phyloP scores from a whole-genome alignment of 1,140 invertebrate species.

The Apis dorsata region DNA sequence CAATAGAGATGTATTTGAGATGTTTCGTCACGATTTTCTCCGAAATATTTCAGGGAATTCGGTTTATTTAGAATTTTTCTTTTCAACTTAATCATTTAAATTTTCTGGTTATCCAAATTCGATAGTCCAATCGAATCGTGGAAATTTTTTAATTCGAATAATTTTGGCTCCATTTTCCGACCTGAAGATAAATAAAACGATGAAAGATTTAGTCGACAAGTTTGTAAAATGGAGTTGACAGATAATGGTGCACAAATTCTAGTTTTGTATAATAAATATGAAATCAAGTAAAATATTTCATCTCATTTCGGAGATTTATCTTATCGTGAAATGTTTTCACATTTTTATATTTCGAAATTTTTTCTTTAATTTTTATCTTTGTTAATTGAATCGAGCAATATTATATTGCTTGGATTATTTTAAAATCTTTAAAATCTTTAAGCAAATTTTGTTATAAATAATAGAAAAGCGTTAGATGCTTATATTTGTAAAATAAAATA shows the following conservation, averaged over 20 bases:
- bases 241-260: neutral
- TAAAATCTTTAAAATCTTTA: no score
- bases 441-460: no score
- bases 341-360: neutral
- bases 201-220: neutral
- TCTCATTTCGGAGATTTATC: neutral
- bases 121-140: neutral
- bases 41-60: neutral
- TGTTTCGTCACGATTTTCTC: no score
- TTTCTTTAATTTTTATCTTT: no score
- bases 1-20: neutral
- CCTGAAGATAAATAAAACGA: neutral
- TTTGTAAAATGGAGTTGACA: neutral
- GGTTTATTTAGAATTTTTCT: slow-evolving; percentile 16
- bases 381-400: no score
- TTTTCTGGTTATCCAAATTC: no score
- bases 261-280: no score
- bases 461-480: no score
- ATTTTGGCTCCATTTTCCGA: neutral
- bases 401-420: no score
- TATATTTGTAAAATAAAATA: no score
- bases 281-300: neutral
- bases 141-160: neutral
- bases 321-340: neutral
- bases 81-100: neutral